A percentile compares a stretch with the other conserved stretches of the same genome.
These are phyloP conservation scores for Petrolisthes cinctipes DNA, from an alignment of 2,888 invertebrate species.

Conservation along the genomic window DNA sequence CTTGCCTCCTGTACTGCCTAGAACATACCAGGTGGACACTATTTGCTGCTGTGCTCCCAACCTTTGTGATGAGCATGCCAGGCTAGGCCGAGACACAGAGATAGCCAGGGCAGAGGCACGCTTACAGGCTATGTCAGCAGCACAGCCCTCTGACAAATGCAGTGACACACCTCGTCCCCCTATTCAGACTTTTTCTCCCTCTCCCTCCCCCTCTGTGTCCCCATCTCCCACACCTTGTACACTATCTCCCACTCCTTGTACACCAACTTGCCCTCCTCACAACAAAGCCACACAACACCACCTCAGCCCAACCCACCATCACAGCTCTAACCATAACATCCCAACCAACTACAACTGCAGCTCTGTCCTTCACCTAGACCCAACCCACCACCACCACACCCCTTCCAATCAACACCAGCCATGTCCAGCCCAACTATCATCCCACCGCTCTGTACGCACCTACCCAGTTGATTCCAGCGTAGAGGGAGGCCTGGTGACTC, in stretches of 20 bases:
- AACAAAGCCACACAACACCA: neutral
- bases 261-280: conserved; percentile 7
- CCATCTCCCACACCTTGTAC: neutral
- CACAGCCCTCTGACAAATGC: neutral
- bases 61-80: conserved; percentile 64
- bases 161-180: neutral
- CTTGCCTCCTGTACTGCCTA: conserved; percentile 27
- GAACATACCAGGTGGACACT: conserved; percentile 64
- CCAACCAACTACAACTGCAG: neutral
- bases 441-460: conserved; percentile 37
- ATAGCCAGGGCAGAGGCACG: conserved; percentile 48
- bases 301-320: conserved; percentile 15
- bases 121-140: conserved; percentile 32
- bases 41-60: conserved; percentile 64
- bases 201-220: conserved; percentile 3
- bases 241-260: neutral
- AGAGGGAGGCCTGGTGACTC: conserved; percentile 47
- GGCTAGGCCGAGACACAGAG: conserved; percentile 46
- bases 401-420: neutral
- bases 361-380: neutral
- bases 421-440: neutral
- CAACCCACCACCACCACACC: neutral
- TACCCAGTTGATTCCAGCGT: conserved; percentile 49
- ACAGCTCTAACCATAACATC: neutral
- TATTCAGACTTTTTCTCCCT: neutral